Base-by-base conservation (phyloP, 2,888 invertebrate genomes). In the Rosalia funebris region DNA sequence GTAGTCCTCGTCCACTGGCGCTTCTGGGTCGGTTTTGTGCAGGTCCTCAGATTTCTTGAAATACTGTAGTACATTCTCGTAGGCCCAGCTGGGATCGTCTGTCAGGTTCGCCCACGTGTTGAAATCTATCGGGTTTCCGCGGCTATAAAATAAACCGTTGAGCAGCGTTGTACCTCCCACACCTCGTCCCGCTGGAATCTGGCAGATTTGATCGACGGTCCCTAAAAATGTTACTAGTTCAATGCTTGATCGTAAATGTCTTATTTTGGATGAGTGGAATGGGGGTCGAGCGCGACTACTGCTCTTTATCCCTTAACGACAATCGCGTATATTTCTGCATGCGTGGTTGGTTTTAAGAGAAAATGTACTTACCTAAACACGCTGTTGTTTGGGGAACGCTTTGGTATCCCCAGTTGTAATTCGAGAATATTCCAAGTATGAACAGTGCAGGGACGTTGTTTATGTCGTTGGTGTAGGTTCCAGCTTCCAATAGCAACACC, bases 31-130 rank as follows among this genome's bases (percentile, higher is more conserved):
- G 15, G 45, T 63, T 34, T 15, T 12, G 12, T 37, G 50, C 10
- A 57, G 53, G 20, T 52, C 19, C 41, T 63, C 63, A 5, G 53
- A 44, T 31, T 56, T 57, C 37, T 53, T 57, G 12, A 45, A 53
- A 34, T 85, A 86, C 0, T 84, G 84, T 12, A 85, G 75, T 1
- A 80, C 85, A 0, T 88, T 86, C 0, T 82, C 71, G 70, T 87
- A 88, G 1, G 89, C 84, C 86, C 85, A 79, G 1, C 76, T 75
- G 5, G 50, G 12, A 44, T 75, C 75, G 9, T 74, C 75, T 1
- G 74, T 65, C 4, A 63, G 16, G 0, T 70, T 70, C 2, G 79
- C 82, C 85, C 84, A 85, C 2, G 69, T 60, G 63, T 84, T 80
- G 65, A 80, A 85, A 65, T 84, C 83, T n/a, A 75, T 63, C 9